Evolutionary conservation across 2,888 invertebrate genomes (phyloP).

Genomic region (Drosophila kanekoi): DNA sequence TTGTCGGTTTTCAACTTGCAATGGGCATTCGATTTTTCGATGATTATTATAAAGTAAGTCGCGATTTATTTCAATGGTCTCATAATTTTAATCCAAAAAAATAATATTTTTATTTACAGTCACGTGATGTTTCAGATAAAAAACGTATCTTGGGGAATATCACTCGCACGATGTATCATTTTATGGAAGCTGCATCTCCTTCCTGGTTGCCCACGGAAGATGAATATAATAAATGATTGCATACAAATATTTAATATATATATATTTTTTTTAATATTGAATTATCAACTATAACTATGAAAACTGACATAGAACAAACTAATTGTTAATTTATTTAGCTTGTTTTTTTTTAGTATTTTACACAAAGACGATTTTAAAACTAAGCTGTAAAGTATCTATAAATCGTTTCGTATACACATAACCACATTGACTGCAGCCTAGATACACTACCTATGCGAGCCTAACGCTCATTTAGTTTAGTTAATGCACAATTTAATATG

Average conservation of each 20-base stretch:
- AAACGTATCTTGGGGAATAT: constrained; percentile 41
- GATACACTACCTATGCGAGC: constrained; percentile 27
- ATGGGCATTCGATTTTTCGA: neutral
- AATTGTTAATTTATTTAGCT: constrained; percentile 34
- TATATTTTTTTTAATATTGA: constrained; percentile 14
- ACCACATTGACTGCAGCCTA: constrained; percentile 31
- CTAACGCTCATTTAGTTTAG: constrained; percentile 47
- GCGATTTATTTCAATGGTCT: neutral
- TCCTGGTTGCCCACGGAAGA: constrained; percentile 8
- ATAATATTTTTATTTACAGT: constrained; percentile 16
- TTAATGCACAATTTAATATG: constrained; percentile 55
- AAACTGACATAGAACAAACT: constrained; percentile 31
- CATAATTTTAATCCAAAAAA: no score
- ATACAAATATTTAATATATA: neutral
- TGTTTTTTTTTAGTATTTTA: constrained; percentile 46
- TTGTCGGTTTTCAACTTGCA: constrained; percentile 9
- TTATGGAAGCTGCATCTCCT: constrained; percentile 20
- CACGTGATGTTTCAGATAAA: constrained; percentile 21
- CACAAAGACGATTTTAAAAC: constrained; percentile 43
- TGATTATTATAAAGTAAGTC: constrained; percentile 26
- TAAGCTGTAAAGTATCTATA: constrained; percentile 51
- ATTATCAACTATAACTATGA: constrained; percentile 19
- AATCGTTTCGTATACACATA: constrained; percentile 67
- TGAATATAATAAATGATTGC: neutral
- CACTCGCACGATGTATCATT: constrained; percentile 11